Conservation (phyloP, 2,888 invertebrate genomes). For the Blera fallax region DNA sequence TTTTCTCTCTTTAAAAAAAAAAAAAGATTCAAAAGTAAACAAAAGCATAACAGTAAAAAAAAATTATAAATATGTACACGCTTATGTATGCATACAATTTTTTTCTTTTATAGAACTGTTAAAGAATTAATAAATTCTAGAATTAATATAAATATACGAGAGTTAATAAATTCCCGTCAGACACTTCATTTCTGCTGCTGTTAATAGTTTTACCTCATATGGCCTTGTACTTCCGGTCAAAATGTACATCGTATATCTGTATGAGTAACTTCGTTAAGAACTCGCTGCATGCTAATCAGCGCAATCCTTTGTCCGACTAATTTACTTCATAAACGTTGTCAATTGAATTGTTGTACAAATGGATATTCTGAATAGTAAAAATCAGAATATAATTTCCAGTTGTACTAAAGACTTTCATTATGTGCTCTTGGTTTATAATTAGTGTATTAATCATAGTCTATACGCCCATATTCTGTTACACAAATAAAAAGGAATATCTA, state of each 20-base stretch:
- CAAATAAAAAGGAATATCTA: background rate
- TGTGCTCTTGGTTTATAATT: conserved; percentile 19
- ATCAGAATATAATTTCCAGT: background rate
- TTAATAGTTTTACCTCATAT: conserved; percentile 51
- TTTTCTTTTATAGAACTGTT: background rate
- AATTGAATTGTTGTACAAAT: conserved; percentile 37
- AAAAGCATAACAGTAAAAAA: background rate
- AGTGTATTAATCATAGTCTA: conserved; percentile 31
- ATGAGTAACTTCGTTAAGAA: conserved; percentile 53
- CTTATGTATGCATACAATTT: too few species aligned
- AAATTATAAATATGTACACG: background rate
- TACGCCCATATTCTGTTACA: conserved; percentile 32
- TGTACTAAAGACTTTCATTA: background rate
- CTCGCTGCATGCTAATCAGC: conserved; percentile 57
- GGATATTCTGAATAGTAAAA: too few species aligned
- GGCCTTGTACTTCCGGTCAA: conserved; percentile 71
- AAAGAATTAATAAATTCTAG: background rate
- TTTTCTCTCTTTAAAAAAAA: background rate
- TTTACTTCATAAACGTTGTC: conserved; percentile 35
- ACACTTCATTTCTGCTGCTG: background rate
- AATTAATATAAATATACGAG: background rate
- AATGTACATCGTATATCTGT: conserved; percentile 21
- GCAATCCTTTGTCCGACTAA: conserved; percentile 57
- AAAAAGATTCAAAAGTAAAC: background rate
- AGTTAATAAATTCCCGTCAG: conserved; percentile 9